Conservation (phyloP, 2,888 invertebrate genomes). For the Scaptomyza cyrtandrae region DNA sequence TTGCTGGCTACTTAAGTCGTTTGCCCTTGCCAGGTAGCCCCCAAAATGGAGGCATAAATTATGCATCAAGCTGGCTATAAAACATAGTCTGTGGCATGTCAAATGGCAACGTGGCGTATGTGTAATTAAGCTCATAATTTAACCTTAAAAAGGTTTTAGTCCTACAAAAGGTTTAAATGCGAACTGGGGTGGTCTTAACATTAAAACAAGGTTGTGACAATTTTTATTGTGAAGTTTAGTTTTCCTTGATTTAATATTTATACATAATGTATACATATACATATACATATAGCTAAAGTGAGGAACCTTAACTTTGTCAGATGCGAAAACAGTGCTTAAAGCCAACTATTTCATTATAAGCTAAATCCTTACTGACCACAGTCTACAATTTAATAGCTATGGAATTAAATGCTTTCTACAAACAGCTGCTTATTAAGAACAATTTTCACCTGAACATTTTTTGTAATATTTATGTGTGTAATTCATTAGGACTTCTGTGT, state of each 20-base stretch:
- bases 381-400: background rate
- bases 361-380: background rate
- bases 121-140: slow-evolving; percentile 68
- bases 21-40: slow-evolving; percentile 41
- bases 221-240: background rate
- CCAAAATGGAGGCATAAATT: slow-evolving; percentile 65
- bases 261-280: no score
- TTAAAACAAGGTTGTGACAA: background rate
- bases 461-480: slow-evolving; percentile 14
- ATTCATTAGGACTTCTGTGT: background rate
- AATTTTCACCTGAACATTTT: slow-evolving; percentile 10
- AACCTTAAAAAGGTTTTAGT: slow-evolving; percentile 21
- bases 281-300: no score
- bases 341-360: background rate
- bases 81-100: slow-evolving; percentile 56
- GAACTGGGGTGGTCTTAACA: background rate
- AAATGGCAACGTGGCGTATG: slow-evolving; percentile 61
- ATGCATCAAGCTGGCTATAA: slow-evolving; percentile 69
- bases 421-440: slow-evolving; percentile 6
- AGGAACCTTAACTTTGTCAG: background rate
- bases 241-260: no score
- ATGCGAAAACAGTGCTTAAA: background rate
- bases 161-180: background rate
- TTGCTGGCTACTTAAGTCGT: slow-evolving; percentile 70
- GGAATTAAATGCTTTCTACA: background rate